phyloP scores from a whole-genome alignment of 2,113 vertebrate species.

The Ictalurus furcatus region DNA sequence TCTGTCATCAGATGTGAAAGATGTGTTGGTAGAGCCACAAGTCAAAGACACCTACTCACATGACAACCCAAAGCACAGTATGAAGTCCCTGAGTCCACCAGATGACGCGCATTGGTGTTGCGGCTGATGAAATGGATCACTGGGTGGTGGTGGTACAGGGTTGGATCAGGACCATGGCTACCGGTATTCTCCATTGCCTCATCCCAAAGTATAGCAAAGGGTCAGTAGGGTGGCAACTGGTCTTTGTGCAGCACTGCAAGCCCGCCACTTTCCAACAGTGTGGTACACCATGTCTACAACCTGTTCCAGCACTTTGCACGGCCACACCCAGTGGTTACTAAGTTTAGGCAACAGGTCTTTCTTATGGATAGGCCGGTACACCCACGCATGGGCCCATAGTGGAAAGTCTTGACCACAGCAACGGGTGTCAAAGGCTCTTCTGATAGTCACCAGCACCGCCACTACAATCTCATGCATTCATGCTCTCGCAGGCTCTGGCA shows the following conservation, averaged over 20 bases:
- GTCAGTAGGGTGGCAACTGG: neutral
- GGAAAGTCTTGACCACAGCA: neutral
- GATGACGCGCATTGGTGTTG: neutral
- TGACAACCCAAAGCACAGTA: neutral
- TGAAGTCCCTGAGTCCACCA: neutral
- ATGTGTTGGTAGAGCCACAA: neutral
- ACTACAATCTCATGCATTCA: neutral
- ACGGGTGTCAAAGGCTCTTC: neutral
- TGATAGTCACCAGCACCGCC: neutral
- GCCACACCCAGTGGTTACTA: constrained; percentile 12
- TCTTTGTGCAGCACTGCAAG: neutral
- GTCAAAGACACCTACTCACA: neutral
- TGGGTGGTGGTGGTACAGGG: neutral
- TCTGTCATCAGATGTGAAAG: neutral
- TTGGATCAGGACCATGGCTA: neutral
- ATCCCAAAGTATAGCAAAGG: neutral
- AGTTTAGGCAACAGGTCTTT: neutral
- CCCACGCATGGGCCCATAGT: neutral
- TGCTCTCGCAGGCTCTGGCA: neutral
- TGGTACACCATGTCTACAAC: neutral
- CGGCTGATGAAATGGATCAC: neutral
- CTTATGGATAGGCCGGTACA: neutral
- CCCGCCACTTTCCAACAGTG: neutral
- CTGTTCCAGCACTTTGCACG: neutral
- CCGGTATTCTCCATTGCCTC: constrained; percentile 4